phyloP scores from a whole-genome alignment of 2,797 vertebrate genomes.

The Oreochromis grahami region DNA sequence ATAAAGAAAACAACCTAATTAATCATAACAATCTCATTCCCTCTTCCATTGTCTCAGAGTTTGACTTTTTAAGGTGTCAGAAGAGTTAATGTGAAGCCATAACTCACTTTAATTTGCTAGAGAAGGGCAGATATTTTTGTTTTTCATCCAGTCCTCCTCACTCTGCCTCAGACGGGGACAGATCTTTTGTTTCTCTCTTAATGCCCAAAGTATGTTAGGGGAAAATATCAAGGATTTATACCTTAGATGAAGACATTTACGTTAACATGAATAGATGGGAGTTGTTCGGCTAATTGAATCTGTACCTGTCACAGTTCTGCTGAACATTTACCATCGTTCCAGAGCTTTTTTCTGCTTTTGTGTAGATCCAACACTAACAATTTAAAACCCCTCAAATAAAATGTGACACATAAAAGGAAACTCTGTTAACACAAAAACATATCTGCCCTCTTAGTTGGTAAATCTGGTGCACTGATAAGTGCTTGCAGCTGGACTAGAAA shows the following conservation, averaged over 20 bases:
- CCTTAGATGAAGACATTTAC: background rate
- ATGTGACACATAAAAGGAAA: background rate
- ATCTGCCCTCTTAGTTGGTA: background rate
- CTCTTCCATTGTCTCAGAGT: background rate
- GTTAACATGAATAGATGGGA: background rate
- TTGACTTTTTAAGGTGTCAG: constrained; percentile 4
- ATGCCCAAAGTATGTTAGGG: background rate
- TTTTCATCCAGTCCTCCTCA: background rate
- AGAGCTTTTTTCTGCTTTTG: background rate
- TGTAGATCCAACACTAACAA: background rate
- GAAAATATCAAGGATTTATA: background rate
- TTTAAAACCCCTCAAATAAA: background rate
- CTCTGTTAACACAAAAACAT: background rate
- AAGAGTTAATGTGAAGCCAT: constrained; percentile 5
- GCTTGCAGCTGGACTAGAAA: background rate
- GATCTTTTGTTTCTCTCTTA: constrained; percentile 23
- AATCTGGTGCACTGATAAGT: background rate
- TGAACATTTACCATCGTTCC: background rate
- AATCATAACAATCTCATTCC: background rate
- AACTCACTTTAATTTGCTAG: background rate
- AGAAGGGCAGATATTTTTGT: background rate
- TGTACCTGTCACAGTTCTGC: background rate
- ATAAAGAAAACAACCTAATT: constrained; percentile 30
- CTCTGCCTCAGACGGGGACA: background rate
- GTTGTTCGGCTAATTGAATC: background rate